A percentile compares a stretch with the other conserved stretches of the same genome.
Conservation (phyloP, 2,113 vertebrate species). For the Ailurus styani region DNA sequence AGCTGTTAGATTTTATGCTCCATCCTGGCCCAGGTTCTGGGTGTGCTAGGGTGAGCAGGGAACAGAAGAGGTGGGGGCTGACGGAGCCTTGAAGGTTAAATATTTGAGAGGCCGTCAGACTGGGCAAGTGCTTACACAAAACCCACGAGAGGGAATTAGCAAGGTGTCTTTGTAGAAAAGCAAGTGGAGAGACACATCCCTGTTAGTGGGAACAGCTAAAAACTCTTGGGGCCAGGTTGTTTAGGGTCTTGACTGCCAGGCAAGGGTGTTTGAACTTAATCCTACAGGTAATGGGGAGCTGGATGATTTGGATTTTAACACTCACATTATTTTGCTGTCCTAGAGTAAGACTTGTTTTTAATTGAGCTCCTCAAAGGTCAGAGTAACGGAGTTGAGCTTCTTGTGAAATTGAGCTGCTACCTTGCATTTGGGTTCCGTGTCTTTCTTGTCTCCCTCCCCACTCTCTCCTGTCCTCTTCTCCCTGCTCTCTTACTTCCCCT, state of each 20-base stretch:
- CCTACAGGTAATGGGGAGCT: background rate
- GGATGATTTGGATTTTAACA: background rate
- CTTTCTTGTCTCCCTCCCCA: no score
- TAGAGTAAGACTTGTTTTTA: background rate
- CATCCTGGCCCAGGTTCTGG: background rate
- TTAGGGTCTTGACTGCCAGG: background rate
- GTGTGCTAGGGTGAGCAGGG: background rate
- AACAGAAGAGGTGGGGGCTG: background rate
- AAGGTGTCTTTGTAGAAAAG: background rate
- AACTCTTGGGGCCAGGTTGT: background rate
- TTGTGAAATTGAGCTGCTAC: background rate
- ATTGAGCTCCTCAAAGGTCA: background rate
- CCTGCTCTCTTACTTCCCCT: background rate
- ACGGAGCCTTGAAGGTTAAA: background rate
- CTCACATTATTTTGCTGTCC: background rate
- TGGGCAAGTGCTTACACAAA: accelerated
- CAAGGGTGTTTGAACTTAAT: background rate
- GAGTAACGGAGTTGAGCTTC: background rate
- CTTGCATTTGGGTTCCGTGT: background rate
- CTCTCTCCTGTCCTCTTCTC: background rate
- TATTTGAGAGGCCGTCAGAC: background rate
- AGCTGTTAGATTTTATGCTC: background rate
- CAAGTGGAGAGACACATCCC: background rate
- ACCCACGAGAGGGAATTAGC: background rate
- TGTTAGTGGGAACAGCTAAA: background rate